Conservation (phyloP, 2,113 vertebrate genomes). For the Vimba vimba region DNA sequence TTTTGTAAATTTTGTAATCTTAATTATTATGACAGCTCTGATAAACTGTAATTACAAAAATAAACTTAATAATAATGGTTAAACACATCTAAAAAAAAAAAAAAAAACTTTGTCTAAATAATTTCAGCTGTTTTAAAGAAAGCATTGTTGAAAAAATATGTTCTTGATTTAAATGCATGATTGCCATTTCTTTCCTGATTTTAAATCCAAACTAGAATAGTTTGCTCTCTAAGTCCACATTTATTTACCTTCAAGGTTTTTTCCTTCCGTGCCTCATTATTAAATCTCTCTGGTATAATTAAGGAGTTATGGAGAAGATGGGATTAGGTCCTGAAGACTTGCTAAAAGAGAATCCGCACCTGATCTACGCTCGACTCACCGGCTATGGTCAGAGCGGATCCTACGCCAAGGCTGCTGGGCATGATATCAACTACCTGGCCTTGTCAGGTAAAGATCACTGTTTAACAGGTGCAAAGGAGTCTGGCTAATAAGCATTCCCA, state of each 20-base stretch:
- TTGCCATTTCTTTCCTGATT: neutral
- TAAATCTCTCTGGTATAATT: neutral
- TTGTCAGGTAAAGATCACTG: constrained; percentile 82
- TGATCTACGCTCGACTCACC: constrained; percentile 92
- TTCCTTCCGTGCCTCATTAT: neutral
- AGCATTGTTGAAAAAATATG: neutral
- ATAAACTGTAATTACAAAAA: constrained; percentile 4
- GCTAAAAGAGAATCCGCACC: constrained; percentile 82
- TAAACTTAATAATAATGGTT: neutral
- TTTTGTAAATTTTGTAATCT: neutral
- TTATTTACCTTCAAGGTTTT: neutral
- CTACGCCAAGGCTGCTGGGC: constrained; percentile 81
- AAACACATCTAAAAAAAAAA: neutral
- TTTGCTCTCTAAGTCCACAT: neutral
- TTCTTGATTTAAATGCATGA: neutral
- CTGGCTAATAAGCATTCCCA: neutral
- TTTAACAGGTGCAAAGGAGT: neutral
- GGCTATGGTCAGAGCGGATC: constrained; percentile 90
- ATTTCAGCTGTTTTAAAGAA: neutral
- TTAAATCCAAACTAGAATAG: constrained; percentile 9
- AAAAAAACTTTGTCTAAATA: neutral
- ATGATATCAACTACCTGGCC: constrained; percentile 95
- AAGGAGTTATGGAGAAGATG: constrained; percentile 95
- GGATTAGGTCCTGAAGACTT: constrained; percentile 86
- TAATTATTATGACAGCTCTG: neutral